Evolutionary conservation across 2,113 vertebrate genomes (phyloP), one percentile per base, ranked within the genome.

Genomic region (Alaudala cheleensis): DNA sequence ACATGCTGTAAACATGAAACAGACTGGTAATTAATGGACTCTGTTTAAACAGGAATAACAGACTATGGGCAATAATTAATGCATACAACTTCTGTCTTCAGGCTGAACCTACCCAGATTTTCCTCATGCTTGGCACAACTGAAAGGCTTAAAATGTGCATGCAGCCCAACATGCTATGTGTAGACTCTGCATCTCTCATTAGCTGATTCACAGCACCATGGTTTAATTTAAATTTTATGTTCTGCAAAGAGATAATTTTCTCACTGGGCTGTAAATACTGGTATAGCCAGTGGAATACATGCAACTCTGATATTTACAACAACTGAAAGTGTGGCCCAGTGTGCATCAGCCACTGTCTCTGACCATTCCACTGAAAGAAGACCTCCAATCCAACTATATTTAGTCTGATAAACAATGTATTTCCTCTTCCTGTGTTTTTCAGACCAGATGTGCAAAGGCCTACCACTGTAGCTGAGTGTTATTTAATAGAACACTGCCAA

Each of bases 361-460:
- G 62, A 83, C 33, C n/a, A 25, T 66, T 91, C 64, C 25, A 86
- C 44, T 78, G 65, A 74, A 87, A 87, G 67, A 91, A 45, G 86
- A 88, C 2, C 4, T 83, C 86, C 76, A 86, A 60, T 73, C 71
- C 76, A 81, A 77, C 82, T 96, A 71, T 57, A 92, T 94, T 94
- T 83, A 92, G 88, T 70, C 49, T 37, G 65, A 97, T 90, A 96
- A 93, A 95, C 88, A 95, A 88, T 84, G 85, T 74, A 92, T 96
- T 97, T 95, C 90, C 79, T 94, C 86, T 92, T 92, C 95, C 92
- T 86, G 72, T 88, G 72, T 86, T 91, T 90, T 88, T 84, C 76
- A 84, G 69, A 58, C 60, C 94, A 95, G 80, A 94, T 85, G 84
- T 94, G 81, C 67, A 94, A 85, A 62, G 80, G 76, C 64, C 85